These are phyloP conservation scores for Cydia fagiglandana DNA, from an alignment of 1,140 invertebrate genomes.

Conservation along the genomic window DNA sequence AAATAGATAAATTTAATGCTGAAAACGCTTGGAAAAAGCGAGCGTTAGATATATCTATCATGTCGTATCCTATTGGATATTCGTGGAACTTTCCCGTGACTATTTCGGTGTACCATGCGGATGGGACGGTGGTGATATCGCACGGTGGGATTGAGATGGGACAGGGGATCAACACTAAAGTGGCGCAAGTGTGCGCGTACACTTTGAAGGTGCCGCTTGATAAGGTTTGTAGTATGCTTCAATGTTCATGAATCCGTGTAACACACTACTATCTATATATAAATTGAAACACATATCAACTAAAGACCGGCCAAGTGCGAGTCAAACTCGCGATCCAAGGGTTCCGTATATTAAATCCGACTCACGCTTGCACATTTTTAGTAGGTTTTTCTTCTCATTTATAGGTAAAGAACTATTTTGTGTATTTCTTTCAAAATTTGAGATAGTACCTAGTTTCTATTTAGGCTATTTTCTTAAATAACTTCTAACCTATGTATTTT, in stretches of 20 bases:
- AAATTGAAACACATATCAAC: too few relatives aligned
- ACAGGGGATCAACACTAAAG: conserved; percentile 85
- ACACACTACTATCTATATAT: too few relatives aligned
- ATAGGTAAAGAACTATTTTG: too few relatives aligned
- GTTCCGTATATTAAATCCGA: too few relatives aligned
- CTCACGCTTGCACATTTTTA: too few relatives aligned
- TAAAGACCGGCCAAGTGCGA: too few relatives aligned
- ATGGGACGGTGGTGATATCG: conserved; percentile 83
- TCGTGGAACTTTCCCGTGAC: conserved; percentile 79
- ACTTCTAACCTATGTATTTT: too few relatives aligned
- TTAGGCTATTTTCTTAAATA: too few relatives aligned
- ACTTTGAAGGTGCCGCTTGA: conserved; percentile 86
- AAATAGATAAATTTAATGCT: conserved; percentile 58
- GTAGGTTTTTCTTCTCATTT: too few relatives aligned
- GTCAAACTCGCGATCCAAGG: too few relatives aligned
- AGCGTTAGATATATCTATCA: conserved; percentile 79
- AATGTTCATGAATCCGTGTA: neutral
- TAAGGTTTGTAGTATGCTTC: conserved; percentile 52
- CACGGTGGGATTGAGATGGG: conserved; percentile 88
- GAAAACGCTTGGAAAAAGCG: conserved; percentile 85
- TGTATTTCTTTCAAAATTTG: too few relatives aligned
- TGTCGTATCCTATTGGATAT: conserved; percentile 79
- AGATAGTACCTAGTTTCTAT: too few relatives aligned
- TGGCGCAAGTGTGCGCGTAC: conserved; percentile 87
- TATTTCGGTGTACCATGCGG: conserved; percentile 83